Evolutionary conservation across 2,113 vertebrate species (phyloP), one percentile per base, ranked within the genome.

Genomic region (Hippocampus zosterae): DNA sequence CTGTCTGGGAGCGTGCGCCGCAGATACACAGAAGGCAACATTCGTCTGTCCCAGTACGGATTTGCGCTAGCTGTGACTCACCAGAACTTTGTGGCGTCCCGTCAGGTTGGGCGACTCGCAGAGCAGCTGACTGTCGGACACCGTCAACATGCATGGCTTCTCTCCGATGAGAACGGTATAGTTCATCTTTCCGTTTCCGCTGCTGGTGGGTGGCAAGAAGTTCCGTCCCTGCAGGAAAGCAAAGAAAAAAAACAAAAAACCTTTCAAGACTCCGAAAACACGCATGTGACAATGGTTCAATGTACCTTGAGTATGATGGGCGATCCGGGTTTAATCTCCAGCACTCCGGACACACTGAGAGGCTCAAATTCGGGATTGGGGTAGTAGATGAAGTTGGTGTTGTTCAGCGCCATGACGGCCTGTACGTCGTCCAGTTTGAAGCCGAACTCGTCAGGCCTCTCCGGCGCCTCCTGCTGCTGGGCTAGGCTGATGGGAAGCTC

Each of bases 41-140:
- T 48, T 50, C 10, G n/a, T 81, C 62, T 73, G 69, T 81, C 65
- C 69, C 62, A 68, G 15, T 67, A 40, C 59, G 67, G 41, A 21
- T n/a, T 3, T 63, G 42, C 59, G 33, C 65, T 10, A 6, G 68
- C 8, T 62, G 66, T 52, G 72, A 80, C 95, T 95, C 89, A 97
- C 97, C 96, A 96, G 93, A 77, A 99, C 95, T 86, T 96, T 98
- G 88, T 99, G 96, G 66, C 96, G 91, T 44, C 97, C 97, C 0
- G 91, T 98, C 86, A 99, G 93, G 81, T 96, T 98, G 63, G 97
- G 96, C 3, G 96, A 96, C 78, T 99, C 97, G 0, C 97, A 99
- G 52, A 99, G 92, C 67, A 99, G 92, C 88, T 99, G 97, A n/a
- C 92, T 96, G 0, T 99, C 97, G 0, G 97, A 99, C 79, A 99